Conservation (phyloP, 1,140 invertebrate species). For the Bathynomus jamesi region DNA sequence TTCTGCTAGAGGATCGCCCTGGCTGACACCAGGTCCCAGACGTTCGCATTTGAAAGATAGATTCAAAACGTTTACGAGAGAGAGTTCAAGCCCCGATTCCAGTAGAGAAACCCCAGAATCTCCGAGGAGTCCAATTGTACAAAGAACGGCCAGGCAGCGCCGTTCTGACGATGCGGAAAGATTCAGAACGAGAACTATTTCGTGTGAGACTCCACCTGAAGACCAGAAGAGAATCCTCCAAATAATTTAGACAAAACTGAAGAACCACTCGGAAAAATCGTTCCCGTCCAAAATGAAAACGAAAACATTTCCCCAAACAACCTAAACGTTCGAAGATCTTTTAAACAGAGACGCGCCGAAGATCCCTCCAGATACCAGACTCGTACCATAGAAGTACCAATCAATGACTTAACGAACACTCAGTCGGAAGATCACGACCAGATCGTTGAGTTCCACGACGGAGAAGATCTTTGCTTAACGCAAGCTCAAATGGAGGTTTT, state of each 20-base stretch:
- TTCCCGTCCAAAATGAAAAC: constrained; percentile 38
- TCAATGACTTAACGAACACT: constrained; percentile 20
- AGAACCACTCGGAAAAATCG: constrained; percentile 10
- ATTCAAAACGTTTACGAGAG: constrained; percentile 38
- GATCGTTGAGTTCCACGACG: constrained; percentile 30
- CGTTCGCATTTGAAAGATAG: constrained; percentile 34
- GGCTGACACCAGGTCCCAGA: constrained; percentile 13
- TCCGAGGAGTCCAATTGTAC: constrained; percentile 3
- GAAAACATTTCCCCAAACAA: not conserved
- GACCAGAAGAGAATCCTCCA: too few relatives aligned
- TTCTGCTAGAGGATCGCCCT: not conserved
- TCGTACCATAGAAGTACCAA: constrained; percentile 55
- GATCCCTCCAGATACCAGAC: constrained; percentile 53
- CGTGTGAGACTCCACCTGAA: constrained; percentile 39
- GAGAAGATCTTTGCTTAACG: constrained; percentile 40
- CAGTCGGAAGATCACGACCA: constrained; percentile 10
- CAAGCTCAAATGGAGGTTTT: constrained; percentile 48
- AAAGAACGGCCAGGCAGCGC: constrained; percentile 28
- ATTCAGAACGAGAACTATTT: constrained; percentile 36
- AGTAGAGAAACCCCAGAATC: not conserved
- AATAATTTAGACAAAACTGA: too few relatives aligned
- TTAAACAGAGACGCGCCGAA: constrained; percentile 28
- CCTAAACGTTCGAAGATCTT: constrained; percentile 23
- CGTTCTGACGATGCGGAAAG: constrained; percentile 30
- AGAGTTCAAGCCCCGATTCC: not conserved